Evolutionary conservation across 2,797 vertebrate genomes (phyloP).

Genomic region (Erethizon dorsatum): DNA sequence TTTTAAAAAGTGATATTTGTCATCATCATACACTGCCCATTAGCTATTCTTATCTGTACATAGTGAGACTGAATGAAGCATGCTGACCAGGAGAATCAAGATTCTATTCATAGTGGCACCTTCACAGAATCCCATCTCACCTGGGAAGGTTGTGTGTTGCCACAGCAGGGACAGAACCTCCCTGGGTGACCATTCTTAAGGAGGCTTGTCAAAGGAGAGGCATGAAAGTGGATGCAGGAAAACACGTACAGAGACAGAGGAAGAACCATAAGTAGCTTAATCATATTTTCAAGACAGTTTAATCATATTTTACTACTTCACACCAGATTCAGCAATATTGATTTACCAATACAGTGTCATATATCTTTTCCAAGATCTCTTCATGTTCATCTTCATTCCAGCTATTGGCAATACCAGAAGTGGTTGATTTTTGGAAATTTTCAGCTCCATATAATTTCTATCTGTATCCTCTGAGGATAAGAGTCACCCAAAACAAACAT

Average conservation of each 20-base stretch:
- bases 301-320: conserved; percentile 22
- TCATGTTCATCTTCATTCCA: background rate
- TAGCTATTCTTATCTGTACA: background rate
- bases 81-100: background rate
- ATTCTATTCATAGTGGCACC: background rate
- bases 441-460: background rate
- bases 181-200: background rate
- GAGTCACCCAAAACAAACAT: background rate
- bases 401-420: background rate
- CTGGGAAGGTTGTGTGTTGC: background rate
- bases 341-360: background rate
- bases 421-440: background rate
- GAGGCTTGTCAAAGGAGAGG: background rate
- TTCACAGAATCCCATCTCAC: background rate
- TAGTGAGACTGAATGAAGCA: background rate
- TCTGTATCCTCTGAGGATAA: background rate
- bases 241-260: background rate
- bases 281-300: background rate
- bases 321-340: background rate
- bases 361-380: background rate
- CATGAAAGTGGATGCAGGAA: background rate
- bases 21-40: background rate
- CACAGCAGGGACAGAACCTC: background rate
- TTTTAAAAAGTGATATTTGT: conserved; percentile 4
- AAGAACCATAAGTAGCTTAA: background rate